These are phyloP conservation scores for Ricordea florida DNA, from an alignment of 92 coral and sea anemone species.

Conservation along the genomic window DNA sequence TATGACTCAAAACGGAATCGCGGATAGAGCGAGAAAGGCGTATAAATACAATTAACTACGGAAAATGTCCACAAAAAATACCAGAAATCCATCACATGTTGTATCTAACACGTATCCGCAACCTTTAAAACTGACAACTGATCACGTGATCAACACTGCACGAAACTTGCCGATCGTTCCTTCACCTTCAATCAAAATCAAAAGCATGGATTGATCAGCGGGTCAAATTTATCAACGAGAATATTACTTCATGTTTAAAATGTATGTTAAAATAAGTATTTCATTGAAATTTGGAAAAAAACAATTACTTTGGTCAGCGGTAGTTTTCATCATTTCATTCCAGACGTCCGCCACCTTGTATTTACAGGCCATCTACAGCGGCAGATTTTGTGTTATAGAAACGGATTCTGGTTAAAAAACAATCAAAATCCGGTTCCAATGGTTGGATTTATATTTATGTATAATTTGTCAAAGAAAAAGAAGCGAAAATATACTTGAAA, in stretches of 20 bases:
- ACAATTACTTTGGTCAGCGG: too few relatives aligned
- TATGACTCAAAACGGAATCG: slow-evolving; percentile 46
- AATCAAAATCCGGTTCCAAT: slow-evolving; percentile 1
- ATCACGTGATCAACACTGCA: slow-evolving; percentile 51
- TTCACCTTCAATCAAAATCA: slow-evolving; percentile 28
- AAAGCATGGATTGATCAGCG: too few relatives aligned
- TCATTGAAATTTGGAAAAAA: too few relatives aligned
- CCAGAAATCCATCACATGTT: slow-evolving; percentile 15
- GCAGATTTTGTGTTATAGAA: slow-evolving; percentile 31
- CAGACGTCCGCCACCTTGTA: too few relatives aligned
- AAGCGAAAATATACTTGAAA: slow-evolving; percentile 47
- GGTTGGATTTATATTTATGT: slow-evolving; percentile 36
- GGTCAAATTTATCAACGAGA: too few relatives aligned
- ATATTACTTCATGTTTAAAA: too few relatives aligned
- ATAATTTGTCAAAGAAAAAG: slow-evolving; percentile 40
- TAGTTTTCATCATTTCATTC: too few relatives aligned
- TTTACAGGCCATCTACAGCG: too few relatives aligned
- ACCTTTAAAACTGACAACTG: slow-evolving; percentile 10
- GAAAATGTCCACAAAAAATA: slow-evolving; percentile 6
- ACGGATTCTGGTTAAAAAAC: slow-evolving; percentile 20
- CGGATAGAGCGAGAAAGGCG: slow-evolving; percentile 50
- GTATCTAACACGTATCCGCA: slow-evolving; percentile 23
- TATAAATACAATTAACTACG: slow-evolving; percentile 21
- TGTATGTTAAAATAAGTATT: too few relatives aligned
- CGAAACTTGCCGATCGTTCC: slow-evolving; percentile 38